A percentile compares a stretch with the other conserved stretches of the same genome.
These are phyloP conservation scores for Stegastes partitus DNA, from an alignment of 2,113 vertebrate species.

Conservation along the genomic window DNA sequence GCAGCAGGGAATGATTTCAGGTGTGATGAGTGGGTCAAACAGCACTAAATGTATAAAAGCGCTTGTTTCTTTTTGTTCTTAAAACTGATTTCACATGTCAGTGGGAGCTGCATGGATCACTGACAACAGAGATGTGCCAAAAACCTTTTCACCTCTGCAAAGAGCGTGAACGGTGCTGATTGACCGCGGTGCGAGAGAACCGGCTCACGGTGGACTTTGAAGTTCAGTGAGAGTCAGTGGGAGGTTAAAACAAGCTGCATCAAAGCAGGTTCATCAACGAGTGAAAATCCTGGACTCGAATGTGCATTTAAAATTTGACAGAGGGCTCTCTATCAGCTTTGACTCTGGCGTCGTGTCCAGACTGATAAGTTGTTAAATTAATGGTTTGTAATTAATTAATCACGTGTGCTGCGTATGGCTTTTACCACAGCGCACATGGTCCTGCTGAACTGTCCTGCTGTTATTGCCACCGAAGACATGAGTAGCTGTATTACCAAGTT, in stretches of 20 bases:
- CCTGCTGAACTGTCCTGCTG: conserved; percentile 13
- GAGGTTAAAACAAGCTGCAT: conserved; percentile 21
- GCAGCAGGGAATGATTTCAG: not conserved
- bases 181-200: conserved; percentile 20
- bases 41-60: conserved; percentile 10
- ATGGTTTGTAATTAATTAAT: conserved; percentile 32
- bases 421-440: conserved; percentile 39
- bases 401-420: conserved; percentile 53
- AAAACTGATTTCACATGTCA: not conserved
- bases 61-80: conserved; percentile 5
- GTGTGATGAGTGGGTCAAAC: conserved; percentile 29
- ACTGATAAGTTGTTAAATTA: conserved; percentile 63
- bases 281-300: conserved; percentile 76
- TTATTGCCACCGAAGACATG: conserved; percentile 28
- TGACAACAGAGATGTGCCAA: conserved; percentile 24
- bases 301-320: conserved; percentile 81
- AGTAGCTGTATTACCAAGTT: conserved; percentile 19
- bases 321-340: conserved; percentile 82
- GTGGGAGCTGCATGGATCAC: conserved; percentile 23
- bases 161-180: conserved; percentile 30
- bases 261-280: not conserved
- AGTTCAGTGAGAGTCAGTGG: not conserved
- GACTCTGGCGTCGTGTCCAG: conserved; percentile 65
- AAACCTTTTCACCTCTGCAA: conserved; percentile 29
- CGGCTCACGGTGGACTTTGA: conserved; percentile 36